Percentiles rank a stretch among this genome's conserved stretches.
Conservation (phyloP, 2,113 vertebrate genomes). For the Cyanocitta stelleri region DNA sequence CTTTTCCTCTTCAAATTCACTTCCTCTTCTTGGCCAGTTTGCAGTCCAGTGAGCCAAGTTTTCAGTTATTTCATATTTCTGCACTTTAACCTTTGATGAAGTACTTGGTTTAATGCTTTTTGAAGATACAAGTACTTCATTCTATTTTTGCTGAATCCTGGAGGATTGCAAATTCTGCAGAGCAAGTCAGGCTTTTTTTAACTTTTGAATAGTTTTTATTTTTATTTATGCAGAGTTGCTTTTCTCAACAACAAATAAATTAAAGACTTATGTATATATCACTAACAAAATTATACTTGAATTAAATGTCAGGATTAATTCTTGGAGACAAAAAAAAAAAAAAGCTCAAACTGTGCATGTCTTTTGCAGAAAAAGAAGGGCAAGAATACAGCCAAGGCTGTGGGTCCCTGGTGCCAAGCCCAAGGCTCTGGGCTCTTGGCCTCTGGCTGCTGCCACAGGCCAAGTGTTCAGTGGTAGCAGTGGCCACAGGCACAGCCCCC, state of each 20-base stretch:
- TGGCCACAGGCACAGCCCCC: neutral
- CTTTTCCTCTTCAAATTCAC: neutral
- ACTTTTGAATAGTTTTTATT: neutral
- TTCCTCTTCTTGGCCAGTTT: neutral
- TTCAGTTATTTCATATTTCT: neutral
- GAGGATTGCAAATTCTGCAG: neutral
- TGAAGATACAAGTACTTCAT: neutral
- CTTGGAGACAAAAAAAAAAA: neutral
- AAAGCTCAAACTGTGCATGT: neutral
- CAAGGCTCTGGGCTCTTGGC: too few species aligned
- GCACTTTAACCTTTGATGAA: constrained; percentile 18
- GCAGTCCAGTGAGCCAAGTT: neutral
- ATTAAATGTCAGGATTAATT: neutral
- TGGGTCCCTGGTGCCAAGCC: accelerated
- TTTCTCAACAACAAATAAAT: neutral
- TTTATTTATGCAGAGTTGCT: neutral
- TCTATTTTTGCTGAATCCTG: neutral
- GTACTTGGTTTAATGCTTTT: constrained; percentile 16
- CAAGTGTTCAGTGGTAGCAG: neutral
- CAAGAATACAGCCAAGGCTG: neutral
- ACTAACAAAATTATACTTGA: neutral
- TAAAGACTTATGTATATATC: neutral
- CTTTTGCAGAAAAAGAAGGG: neutral
- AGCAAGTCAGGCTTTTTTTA: neutral
- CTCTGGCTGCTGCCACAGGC: neutral